Base-by-base conservation (phyloP, 2,888 invertebrate genomes). In the Drosophila paranaensis region DNA sequence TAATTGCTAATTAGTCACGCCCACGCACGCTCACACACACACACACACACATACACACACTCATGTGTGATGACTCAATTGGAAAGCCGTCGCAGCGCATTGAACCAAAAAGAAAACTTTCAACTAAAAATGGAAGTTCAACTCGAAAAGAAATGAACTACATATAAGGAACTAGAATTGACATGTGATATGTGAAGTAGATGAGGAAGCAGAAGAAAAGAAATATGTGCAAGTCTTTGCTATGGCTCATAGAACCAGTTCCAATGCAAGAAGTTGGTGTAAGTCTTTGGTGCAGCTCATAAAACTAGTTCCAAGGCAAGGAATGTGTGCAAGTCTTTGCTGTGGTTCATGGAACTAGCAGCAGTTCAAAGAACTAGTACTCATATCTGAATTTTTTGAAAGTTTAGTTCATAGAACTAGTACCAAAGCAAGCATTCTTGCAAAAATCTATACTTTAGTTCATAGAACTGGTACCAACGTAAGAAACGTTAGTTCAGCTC, bases 1-100 rank as follows among this genome's bases (percentile, higher is more conserved):
- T 85, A 88, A 84, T 84, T 84, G 76, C 71, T 82, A 85, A 84
- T 84, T 85, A 82, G 88, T 85, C 79, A 88, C 84, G 84, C 88
- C 85, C 72, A 60, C 71, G 46, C 74, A 30, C 51, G n/a, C 53
- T 30, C 42, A 35, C 54, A 40, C 61, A 37, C 48, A 27, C 16
- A 14, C 39, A 1, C 16, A 14, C 39, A 1, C 39, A 42, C 53
- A 35, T 30, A 40, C 11, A n/a, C 8, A 20, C 20, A 20, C 20
- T 20, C 20, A 20, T 20, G 43, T 25, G 9, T 33, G 70, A 82
- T 82, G 85, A 78, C 82, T 84, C 76, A 88, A 88, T 84, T 76
- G 60, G 30, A 40, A 63, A 74, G 66, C 57, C 53, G 62, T 43
- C 65, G 39, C 46, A 79, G 73, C 65, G 69, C 77, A 77, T 73